Evolutionary conservation across 2,888 invertebrate species (phyloP), one percentile per base, ranked within the genome.

Genomic region (Ophraella communa): DNA sequence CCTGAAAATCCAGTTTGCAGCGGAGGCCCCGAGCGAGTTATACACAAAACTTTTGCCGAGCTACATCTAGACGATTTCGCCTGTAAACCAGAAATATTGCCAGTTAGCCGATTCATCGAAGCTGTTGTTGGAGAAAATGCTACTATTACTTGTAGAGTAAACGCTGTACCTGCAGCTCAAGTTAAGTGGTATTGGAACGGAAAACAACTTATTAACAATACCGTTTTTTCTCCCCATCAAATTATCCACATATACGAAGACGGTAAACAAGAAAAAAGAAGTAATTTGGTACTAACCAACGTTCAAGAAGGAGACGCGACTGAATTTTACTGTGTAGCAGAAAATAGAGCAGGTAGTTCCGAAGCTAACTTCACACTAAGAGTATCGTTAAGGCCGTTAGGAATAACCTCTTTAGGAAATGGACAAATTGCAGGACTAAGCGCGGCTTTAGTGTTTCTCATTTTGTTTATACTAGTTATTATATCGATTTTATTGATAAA

Each of bases 171-270:
- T 0, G 87, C 91, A 49, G 91, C 95, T 0, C 87, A 85, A 69
- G 88, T 95, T 65, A 91, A 89, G 76, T 95, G 95, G 95, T 93
- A 91, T 78, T 93, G 92, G 91, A 92, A 93, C 77, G 93, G 94
- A 0, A 86, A 91, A 52, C 83, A 90, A 63, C 85, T 95, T 67
- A 84, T 87, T 57, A 94, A 94, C 80, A 91, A 91, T 76, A 91
- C 91, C 54, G 87, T 88, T 53, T 92, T 93, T 75, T 91, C 91
- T 76, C 87, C 90, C 27, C 90, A 91, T 76, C 93, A 94, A 78
- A 89, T 88, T 76, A 87, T 93, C 52, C 86, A 87, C 74, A 89
- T 94, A 71, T 89, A 85, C 75, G 94, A 94, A 83, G 89, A 90
- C 67, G 92, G 92, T 0, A 87, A 88, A 52, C 87, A 89, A 64